These are phyloP conservation scores for Patagioenas fasciata DNA, from an alignment of 2,113 vertebrate species.

Conservation along the genomic window DNA sequence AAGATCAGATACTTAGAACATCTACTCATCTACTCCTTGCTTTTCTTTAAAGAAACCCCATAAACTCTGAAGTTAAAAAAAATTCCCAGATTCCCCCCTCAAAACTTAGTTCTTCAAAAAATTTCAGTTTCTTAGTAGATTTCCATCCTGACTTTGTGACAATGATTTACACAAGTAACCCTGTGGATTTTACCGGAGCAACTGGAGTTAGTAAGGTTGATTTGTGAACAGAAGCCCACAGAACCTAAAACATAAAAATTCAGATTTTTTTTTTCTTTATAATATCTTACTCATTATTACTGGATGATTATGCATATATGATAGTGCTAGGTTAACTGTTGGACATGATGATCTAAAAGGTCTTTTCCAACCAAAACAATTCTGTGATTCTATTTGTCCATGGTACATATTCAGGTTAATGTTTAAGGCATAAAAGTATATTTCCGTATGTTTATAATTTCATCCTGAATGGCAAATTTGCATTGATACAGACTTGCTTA, in stretches of 20 bases:
- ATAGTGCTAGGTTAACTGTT: no score
- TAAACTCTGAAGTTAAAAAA: not conserved
- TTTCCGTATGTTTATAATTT: not conserved
- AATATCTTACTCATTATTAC: not conserved
- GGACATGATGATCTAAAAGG: no score
- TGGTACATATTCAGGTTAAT: not conserved
- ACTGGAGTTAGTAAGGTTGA: not conserved
- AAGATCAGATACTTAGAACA: not conserved
- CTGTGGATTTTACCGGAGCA: not conserved
- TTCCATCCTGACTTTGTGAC: not conserved
- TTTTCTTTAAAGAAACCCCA: not conserved
- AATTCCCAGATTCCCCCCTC: not conserved
- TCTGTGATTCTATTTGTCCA: not conserved
- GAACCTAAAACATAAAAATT: not conserved
- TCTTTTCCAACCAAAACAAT: no score
- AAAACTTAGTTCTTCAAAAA: not conserved
- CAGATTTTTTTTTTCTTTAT: not conserved
- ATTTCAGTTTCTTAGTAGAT: not conserved
- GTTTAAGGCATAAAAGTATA: not conserved
- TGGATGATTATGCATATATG: not conserved
- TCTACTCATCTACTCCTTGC: accelerated
- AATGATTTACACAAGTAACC: not conserved
- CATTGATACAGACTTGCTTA: not conserved
- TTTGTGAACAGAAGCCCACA: not conserved
- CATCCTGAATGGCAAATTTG: not conserved